phyloP scores from a whole-genome alignment of 1,140 invertebrate species.

The Ectropis grisescens region DNA sequence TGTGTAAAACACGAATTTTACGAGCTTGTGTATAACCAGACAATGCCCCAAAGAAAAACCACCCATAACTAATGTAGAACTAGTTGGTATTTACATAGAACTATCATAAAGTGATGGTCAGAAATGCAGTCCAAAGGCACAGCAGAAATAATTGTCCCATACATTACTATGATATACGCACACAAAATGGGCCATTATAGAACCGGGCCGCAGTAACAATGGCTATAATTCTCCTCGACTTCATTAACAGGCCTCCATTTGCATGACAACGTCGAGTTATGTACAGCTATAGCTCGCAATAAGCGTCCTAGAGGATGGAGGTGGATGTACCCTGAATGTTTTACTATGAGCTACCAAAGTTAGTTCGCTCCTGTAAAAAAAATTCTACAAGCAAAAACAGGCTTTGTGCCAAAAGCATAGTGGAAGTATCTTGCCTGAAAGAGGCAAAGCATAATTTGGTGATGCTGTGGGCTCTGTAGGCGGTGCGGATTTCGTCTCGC shows the following conservation, averaged over 20 bases:
- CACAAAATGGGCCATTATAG: conserved; percentile 60
- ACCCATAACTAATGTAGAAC: too few species aligned
- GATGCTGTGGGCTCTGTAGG: conserved; percentile 25
- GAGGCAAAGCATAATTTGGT: too few species aligned
- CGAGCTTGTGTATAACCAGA: too few species aligned
- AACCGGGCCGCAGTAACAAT: conserved; percentile 60
- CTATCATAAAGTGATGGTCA: conserved; percentile 17
- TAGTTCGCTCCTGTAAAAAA: too few species aligned
- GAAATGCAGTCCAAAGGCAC: conserved; percentile 33
- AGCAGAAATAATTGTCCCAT: conserved; percentile 50
- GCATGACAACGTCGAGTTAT: conserved; percentile 58
- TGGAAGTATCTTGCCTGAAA: too few species aligned
- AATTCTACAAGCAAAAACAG: too few species aligned
- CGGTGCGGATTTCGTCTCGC: conserved; percentile 38
- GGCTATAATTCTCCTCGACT: conserved; percentile 64
- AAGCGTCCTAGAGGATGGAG: conserved; percentile 35
- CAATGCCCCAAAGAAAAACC: too few species aligned
- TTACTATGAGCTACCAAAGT: conserved; percentile 8
- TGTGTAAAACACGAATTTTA: too few species aligned
- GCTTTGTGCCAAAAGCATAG: too few species aligned
- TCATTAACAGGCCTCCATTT: conserved; percentile 68
- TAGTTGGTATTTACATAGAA: conserved; percentile 7
- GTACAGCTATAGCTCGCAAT: conserved; percentile 52
- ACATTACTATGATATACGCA: conserved; percentile 60
- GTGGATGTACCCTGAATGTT: conserved; percentile 21